Base-by-base conservation (phyloP, 2,113 vertebrate genomes). In the Pao palembangensis region DNA sequence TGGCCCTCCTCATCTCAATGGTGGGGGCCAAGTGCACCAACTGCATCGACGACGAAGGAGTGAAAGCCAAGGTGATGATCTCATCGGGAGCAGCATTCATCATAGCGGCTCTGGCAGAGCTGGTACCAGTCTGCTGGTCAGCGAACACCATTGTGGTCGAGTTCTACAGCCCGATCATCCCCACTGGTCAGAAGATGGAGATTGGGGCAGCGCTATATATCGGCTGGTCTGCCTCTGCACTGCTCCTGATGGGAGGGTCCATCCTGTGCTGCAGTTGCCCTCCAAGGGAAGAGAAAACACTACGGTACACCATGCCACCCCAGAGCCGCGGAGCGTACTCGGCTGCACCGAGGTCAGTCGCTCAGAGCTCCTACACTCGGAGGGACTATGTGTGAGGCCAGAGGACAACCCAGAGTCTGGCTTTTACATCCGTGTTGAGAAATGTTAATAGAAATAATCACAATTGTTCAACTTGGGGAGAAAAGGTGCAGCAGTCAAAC, bases 221-320 rank as follows among this genome's bases (percentile, higher is more conserved):
- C 21, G 96, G 96, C 59, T 99, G 96, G 96, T 94, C 93, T 0
- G 93, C 94, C 0, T 73, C 95, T 0, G 90, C 89, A 0, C 82
- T 99, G 58, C 88, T 94, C 52, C 49, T 96, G 48, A 59, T 94
- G 0, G 96, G 96, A 23, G 96, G 96, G 2, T 72, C 81, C 11
- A 89, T 98, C 79, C 93, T 98, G 41, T 98, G 96, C 88, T 95
- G 94, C 69, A 93, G 94, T 43, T 98, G 96, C 62, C 95, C 96
- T 6, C 94, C 94, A 8, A 76, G 77, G 50, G 90, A 94, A 0
- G 85, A 88, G 65, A 93, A 69, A 52, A 2, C 69, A 6, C 0
- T 20, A 19, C 92, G 90, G 73, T 96, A 95, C 64, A 58, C 25
- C 50, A 0, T 71, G 0, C 55, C 61, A 17, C 70, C 91, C 0